Evolutionary conservation across 1,140 invertebrate species (phyloP).

Genomic region (Harpegnathos saltator): DNA sequence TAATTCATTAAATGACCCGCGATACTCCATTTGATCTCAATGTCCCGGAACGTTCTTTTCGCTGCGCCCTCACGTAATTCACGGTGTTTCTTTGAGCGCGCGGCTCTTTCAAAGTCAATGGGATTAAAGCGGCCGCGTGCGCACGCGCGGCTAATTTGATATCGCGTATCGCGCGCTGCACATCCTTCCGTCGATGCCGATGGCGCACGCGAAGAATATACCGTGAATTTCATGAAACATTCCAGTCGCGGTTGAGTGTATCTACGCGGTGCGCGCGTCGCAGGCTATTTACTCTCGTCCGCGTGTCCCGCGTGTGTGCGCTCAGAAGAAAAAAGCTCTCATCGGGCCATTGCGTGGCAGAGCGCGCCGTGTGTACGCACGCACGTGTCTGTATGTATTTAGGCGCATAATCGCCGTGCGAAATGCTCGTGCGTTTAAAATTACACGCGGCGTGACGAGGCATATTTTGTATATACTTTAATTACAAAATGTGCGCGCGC

Average conservation of each 20-base stretch:
- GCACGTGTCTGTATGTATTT: slow-evolving; percentile 11
- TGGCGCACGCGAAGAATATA: slow-evolving; percentile 20
- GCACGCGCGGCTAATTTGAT: slow-evolving; percentile 68
- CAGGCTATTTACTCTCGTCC: neutral
- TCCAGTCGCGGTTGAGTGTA: slow-evolving; percentile 14
- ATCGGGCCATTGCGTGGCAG: neutral
- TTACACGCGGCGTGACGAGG: too few relatives aligned
- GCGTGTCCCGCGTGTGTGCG: neutral
- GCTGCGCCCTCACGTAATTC: slow-evolving; percentile 47
- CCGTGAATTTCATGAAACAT: slow-evolving; percentile 61
- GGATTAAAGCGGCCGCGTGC: slow-evolving; percentile 66
- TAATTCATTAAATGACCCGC: slow-evolving; percentile 67
- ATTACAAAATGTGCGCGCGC: too few relatives aligned
- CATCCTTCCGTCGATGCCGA: slow-evolving; percentile 24
- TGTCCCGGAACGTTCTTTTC: slow-evolving; percentile 55
- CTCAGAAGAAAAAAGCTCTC: neutral
- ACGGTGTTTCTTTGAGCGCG: slow-evolving; percentile 64
- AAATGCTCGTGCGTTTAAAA: neutral
- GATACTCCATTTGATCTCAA: slow-evolving; percentile 59
- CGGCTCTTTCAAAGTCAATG: slow-evolving; percentile 65
- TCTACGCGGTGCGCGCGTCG: neutral
- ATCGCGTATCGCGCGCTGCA: slow-evolving; percentile 54
- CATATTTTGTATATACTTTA: neutral
- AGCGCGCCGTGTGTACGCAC: neutral
- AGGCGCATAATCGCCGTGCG: neutral